These are phyloP conservation scores for Macrophya alboannulata DNA, from an alignment of 2,888 invertebrate genomes.

Conservation along the genomic window DNA sequence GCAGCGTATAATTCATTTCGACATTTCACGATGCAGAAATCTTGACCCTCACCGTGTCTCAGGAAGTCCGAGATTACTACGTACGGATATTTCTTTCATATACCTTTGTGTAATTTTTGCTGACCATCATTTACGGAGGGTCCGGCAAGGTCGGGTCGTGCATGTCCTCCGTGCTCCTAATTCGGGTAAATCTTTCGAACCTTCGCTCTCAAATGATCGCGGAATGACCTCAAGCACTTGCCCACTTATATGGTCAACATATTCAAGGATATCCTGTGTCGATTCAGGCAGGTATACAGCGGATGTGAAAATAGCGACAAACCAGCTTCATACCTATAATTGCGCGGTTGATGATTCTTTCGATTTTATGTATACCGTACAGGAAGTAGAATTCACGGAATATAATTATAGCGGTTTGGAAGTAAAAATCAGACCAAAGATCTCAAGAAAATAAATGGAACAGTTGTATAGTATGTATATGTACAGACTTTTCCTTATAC, in stretches of 20 bases:
- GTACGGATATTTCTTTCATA: neutral
- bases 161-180: conserved; percentile 48
- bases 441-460: neutral
- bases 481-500: neutral
- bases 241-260: conserved; percentile 35
- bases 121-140: neutral
- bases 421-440: neutral
- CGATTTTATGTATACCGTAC: neutral
- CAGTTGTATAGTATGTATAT: neutral
- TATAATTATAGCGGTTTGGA: neutral
- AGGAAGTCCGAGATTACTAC: neutral
- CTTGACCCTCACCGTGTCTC: neutral
- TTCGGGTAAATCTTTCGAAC: conserved; percentile 39
- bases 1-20: neutral
- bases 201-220: conserved; percentile 8
- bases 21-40: neutral
- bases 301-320: neutral
- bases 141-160: conserved; percentile 29
- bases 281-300: neutral
- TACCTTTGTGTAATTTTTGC: conserved; percentile 18
- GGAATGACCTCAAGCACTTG: conserved; percentile 4
- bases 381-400: conserved; percentile 11
- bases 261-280: conserved; percentile 34
- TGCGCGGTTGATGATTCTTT: neutral
- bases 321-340: neutral